These are phyloP conservation scores for Cryptocephalus primarius DNA, from an alignment of 2,888 invertebrate genomes.

Conservation along the genomic window DNA sequence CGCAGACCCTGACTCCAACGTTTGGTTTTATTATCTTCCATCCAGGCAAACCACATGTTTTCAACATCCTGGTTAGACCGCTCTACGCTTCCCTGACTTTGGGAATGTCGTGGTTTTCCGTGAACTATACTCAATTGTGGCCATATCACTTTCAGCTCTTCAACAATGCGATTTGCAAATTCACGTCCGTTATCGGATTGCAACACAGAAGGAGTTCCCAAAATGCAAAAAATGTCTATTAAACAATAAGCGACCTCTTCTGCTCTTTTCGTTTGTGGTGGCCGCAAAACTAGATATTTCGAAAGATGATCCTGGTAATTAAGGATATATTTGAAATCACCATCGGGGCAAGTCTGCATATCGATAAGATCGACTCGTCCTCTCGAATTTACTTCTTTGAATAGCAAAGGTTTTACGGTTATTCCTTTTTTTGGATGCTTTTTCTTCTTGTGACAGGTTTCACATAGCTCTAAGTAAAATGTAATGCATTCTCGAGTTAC, in stretches of 20 bases:
- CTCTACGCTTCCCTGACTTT: background rate
- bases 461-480: too few relatives aligned
- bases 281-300: background rate
- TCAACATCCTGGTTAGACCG: background rate
- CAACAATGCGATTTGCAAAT: too few relatives aligned
- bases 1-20: too few relatives aligned
- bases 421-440: background rate
- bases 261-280: background rate
- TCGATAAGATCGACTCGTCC: too few relatives aligned
- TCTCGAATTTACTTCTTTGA: background rate
- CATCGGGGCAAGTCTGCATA: background rate
- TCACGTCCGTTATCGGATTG: background rate
- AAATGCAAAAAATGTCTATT: background rate
- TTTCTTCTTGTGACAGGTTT: too few relatives aligned
- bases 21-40: too few relatives aligned
- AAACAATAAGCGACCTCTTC: background rate
- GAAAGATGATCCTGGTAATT: background rate
- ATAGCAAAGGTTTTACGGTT: background rate
- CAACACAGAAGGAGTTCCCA: background rate
- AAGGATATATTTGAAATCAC: background rate
- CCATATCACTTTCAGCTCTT: too few relatives aligned
- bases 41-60: too few relatives aligned
- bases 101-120: too few relatives aligned
- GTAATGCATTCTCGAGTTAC: too few relatives aligned
- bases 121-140: too few relatives aligned